A percentile compares a stretch with the other conserved stretches of the same genome.
Evolutionary conservation across 2,888 invertebrate genomes (phyloP).

Genomic region (Drosophila pegasa): DNA sequence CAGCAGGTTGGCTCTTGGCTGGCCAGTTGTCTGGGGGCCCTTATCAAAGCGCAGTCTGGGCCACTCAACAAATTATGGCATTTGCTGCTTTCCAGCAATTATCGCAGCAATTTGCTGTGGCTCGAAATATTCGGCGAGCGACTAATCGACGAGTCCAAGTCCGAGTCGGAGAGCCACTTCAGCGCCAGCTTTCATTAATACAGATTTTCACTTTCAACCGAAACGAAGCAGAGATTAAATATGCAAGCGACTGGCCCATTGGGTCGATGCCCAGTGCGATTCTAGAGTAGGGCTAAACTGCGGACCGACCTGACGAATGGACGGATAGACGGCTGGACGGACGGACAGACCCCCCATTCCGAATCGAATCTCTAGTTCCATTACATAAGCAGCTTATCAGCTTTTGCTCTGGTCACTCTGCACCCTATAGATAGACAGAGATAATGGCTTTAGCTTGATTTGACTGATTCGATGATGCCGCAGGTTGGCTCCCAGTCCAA

Average conservation of each 20-base stretch:
- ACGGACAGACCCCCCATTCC: not conserved
- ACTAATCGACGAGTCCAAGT: constrained; percentile 60
- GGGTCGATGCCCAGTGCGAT: constrained; percentile 53
- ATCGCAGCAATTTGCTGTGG: constrained; percentile 51
- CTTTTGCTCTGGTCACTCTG: constrained; percentile 20
- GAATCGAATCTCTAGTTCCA: constrained; percentile 12
- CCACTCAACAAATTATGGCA: constrained; percentile 66
- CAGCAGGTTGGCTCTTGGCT: constrained; percentile 1
- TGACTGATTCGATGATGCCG: constrained; percentile 58
- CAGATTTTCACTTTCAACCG: constrained; percentile 65
- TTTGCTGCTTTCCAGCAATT: constrained; percentile 73
- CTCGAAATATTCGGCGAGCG: constrained; percentile 40
- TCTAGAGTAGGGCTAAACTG: constrained; percentile 43
- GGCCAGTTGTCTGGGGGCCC: constrained; percentile 25
- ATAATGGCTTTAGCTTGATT: constrained; percentile 62
- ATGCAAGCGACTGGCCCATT: constrained; percentile 54
- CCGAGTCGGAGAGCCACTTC: constrained; percentile 57
- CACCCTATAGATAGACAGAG: constrained; percentile 27
- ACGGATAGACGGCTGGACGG: not conserved
- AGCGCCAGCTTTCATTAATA: constrained; percentile 62
- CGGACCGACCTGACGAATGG: not conserved
- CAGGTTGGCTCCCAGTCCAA: constrained; percentile 53
- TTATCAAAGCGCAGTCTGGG: constrained; percentile 49
- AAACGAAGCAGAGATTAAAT: constrained; percentile 11
- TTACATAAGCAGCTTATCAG: constrained; percentile 70